Conservation (phyloP, 1,140 invertebrate species). For the Pseudomyrmex flavicornis region DNA sequence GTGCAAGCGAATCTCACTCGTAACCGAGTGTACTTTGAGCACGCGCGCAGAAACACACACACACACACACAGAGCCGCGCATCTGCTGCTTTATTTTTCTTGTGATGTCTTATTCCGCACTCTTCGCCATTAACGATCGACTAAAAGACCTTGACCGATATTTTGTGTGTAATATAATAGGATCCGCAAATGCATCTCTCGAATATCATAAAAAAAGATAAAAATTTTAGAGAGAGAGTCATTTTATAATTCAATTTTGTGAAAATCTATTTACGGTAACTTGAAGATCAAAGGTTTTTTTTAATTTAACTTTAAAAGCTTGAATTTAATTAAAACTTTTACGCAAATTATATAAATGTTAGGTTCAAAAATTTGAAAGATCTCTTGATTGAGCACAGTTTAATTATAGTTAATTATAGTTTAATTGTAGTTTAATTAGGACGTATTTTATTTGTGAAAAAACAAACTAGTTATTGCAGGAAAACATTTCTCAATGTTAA, state of each 20-base stretch:
- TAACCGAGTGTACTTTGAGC: conserved; percentile 3
- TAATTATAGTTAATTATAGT: too few relatives aligned
- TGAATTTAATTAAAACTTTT: too few relatives aligned
- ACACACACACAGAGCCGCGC: too few relatives aligned
- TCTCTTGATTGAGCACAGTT: too few relatives aligned
- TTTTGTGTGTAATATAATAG: not conserved
- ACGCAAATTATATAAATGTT: too few relatives aligned
- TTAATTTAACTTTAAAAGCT: not conserved
- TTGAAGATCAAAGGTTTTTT: not conserved
- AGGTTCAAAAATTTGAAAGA: too few relatives aligned
- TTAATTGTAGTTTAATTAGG: too few relatives aligned
- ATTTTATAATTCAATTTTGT: not conserved
- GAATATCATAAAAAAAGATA: not conserved
- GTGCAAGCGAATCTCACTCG: conserved; percentile 8
- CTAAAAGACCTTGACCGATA: conserved; percentile 46
- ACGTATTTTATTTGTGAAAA: not conserved
- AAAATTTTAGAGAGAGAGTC: not conserved
- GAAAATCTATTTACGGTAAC: not conserved
- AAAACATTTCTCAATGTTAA: not conserved
- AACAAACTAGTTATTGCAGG: not conserved
- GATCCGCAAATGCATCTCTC: not conserved
- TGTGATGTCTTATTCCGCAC: not conserved
- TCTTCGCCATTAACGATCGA: conserved; percentile 52
- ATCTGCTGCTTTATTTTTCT: not conserved
- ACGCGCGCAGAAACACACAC: too few relatives aligned